phyloP scores from a whole-genome alignment of 2,113 vertebrate genomes.

The Drymodes brunneopygia region DNA sequence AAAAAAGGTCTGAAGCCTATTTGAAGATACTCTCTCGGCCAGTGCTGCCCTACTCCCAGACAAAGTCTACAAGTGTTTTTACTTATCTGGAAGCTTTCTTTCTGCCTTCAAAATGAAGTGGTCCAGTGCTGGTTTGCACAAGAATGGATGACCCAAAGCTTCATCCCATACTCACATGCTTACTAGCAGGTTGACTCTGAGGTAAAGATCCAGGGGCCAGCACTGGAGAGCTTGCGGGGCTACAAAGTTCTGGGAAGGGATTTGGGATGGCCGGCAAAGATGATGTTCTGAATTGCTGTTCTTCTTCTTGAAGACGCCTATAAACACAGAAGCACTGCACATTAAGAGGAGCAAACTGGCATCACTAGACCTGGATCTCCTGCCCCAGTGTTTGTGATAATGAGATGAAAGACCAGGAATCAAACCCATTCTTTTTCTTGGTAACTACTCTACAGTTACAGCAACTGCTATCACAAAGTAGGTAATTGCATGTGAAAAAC shows the following conservation, averaged over 20 bases:
- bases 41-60: not conserved
- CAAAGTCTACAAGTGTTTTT: not conserved
- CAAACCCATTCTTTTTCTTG: not conserved
- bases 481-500: not conserved
- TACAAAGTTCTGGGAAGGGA: conserved; percentile 94
- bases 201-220: conserved; percentile 86
- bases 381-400: not conserved
- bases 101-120: not conserved
- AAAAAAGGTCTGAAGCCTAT: not conserved
- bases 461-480: not conserved
- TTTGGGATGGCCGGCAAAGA: conserved; percentile 97
- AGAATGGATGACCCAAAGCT: not conserved
- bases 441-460: not conserved
- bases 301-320: conserved; percentile 91
- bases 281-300: conserved; percentile 88
- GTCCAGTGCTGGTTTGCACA: not conserved
- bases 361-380: not conserved
- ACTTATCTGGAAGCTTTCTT: not conserved
- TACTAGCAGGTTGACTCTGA: conserved; percentile 80
- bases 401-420: not conserved
- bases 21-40: not conserved
- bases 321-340: not conserved
- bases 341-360: conserved; percentile 13
- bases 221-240: conserved; percentile 82
- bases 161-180: conserved; percentile 78